Conservation (phyloP, 2,797 vertebrate genomes). For the Schizopygopsis pylzovi region DNA sequence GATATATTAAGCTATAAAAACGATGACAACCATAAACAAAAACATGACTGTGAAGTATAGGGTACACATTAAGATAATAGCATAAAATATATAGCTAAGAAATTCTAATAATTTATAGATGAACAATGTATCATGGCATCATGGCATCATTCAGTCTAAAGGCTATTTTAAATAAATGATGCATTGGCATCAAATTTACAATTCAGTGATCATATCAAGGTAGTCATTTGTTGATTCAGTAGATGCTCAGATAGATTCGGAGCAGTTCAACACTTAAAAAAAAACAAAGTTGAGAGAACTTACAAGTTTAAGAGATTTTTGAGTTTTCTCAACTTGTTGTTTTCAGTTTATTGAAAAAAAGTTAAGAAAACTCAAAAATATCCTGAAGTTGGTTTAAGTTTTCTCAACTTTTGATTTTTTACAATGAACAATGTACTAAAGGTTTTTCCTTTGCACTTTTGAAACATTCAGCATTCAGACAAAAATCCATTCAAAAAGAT, state of each 20-base stretch:
- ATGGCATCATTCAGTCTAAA: no score
- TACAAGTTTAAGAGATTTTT: no score
- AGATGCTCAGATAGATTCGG: not conserved
- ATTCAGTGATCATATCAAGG: not conserved
- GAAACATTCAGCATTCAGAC: no score
- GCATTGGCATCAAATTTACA: not conserved
- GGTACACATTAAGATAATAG: not conserved
- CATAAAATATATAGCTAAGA: not conserved
- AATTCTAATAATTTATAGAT: not conserved
- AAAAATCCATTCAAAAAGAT: no score
- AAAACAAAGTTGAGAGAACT: no score
- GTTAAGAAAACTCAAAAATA: no score
- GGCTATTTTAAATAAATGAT: not conserved
- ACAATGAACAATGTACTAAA: no score
- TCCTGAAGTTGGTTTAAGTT: no score
- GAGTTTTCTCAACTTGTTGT: no score
- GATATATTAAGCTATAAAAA: not conserved
- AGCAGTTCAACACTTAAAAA: not conserved
- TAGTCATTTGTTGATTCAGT: not conserved
- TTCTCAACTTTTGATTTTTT: no score
- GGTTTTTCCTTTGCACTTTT: no score
- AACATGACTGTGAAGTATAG: not conserved
- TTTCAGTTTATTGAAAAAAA: no score
- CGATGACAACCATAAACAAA: not conserved
- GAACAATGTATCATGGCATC: not conserved